These are phyloP conservation scores for Ictalurus punctatus DNA, from an alignment of 2,113 vertebrate species.

Conservation along the genomic window DNA sequence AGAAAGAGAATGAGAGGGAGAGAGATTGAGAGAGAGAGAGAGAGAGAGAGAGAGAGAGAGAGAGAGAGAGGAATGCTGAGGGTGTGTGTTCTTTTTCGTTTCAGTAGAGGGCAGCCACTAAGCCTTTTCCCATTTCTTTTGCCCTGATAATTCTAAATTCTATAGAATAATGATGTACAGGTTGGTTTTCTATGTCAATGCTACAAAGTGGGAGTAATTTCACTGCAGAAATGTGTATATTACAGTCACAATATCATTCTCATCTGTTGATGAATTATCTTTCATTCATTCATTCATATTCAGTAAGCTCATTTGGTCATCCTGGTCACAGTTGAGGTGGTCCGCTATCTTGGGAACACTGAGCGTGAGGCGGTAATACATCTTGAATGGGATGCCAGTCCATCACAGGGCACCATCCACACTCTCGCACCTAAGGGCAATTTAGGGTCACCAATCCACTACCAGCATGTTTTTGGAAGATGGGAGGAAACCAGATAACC, in stretches of 20 bases:
- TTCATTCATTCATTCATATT: neutral
- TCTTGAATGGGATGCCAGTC: neutral
- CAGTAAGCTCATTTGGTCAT: neutral
- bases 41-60: no score
- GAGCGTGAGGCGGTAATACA: neutral
- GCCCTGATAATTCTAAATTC: neutral
- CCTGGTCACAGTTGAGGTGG: neutral
- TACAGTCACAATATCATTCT: neutral
- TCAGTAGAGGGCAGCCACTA: constrained; percentile 21
- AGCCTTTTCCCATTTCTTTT: constrained; percentile 9
- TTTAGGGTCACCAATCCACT: neutral
- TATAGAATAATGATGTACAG: neutral
- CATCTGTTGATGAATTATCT: neutral
- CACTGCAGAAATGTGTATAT: neutral
- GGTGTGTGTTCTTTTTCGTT: constrained; percentile 22
- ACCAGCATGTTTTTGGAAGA: neutral
- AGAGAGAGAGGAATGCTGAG: neutral
- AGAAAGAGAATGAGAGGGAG: neutral
- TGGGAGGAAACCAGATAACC: neutral
- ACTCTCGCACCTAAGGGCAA: neutral
- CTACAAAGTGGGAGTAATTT: neutral
- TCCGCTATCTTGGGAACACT: neutral
- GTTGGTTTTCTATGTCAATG: neutral
- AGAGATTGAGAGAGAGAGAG: no score
- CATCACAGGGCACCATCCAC: neutral